phyloP scores from a whole-genome alignment of 2,797 vertebrate genomes.

The Syncerus caffer region DNA sequence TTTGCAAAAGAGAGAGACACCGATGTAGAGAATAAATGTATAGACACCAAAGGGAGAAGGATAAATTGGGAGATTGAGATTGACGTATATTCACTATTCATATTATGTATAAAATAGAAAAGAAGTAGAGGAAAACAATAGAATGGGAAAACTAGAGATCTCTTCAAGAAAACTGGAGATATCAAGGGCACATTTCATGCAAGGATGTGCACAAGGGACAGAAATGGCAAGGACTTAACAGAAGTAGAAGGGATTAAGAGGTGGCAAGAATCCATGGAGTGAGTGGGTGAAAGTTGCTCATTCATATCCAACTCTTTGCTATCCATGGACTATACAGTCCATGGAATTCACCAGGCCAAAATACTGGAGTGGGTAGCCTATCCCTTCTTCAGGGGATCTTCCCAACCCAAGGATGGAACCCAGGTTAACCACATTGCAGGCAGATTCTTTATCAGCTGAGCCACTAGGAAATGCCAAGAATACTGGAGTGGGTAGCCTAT shows the following conservation, averaged over 20 bases:
- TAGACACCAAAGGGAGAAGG: background rate
- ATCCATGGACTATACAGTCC: background rate
- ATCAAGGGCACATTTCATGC: background rate
- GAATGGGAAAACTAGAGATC: background rate
- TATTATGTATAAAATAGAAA: background rate
- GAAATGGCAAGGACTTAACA: background rate
- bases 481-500: background rate
- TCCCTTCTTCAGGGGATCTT: background rate
- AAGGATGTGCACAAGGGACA: background rate
- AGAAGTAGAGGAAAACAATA: background rate
- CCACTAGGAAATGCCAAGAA: background rate
- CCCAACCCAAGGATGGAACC: background rate
- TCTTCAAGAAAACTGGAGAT: background rate
- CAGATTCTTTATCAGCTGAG: background rate
- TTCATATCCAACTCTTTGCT: accelerated
- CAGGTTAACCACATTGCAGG: background rate
- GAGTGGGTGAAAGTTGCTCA: background rate
- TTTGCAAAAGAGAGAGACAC: background rate
- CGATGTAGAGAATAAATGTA: background rate
- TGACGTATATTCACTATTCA: background rate
- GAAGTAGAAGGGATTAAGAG: background rate
- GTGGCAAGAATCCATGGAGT: background rate
- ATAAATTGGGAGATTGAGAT: background rate
- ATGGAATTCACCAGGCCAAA: background rate
- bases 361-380: background rate